A percentile compares a stretch with the other conserved stretches of the same genome.
These are phyloP conservation scores for Entelurus aequoreus DNA, from an alignment of 2,113 vertebrate genomes.

Conservation along the genomic window DNA sequence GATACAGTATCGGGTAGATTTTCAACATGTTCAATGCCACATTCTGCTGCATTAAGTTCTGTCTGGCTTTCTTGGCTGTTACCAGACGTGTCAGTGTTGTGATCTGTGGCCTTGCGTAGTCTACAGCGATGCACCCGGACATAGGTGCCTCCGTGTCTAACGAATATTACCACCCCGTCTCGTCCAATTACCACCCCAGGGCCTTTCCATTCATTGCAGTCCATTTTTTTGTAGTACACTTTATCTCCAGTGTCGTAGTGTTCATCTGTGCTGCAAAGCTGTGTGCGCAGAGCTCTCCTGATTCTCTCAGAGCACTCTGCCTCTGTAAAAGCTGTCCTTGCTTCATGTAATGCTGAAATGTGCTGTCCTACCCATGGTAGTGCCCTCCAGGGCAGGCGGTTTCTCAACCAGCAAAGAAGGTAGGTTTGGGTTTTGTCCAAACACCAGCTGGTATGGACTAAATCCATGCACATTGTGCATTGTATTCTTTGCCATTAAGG, in stretches of 20 bases:
- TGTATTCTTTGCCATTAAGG: no score
- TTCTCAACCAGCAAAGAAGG: slow-evolving; percentile 19
- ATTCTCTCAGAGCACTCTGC: no score
- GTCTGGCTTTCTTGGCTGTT: no score
- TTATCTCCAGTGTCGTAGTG: slow-evolving; percentile 26
- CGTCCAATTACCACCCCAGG: slow-evolving; percentile 29
- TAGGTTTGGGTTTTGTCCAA: slow-evolving; percentile 28
- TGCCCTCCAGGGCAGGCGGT: slow-evolving; percentile 6
- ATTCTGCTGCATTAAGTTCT: no score
- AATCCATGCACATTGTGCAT: slow-evolving; percentile 21
- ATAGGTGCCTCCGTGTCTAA: slow-evolving; percentile 15
- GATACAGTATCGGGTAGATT: no score
- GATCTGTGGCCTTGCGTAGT: no score
- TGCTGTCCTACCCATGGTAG: neutral
- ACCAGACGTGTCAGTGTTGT: no score
- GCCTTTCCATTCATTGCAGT: slow-evolving; percentile 25
- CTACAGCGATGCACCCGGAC: no score
- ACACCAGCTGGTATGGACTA: neutral
- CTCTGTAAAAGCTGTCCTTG: no score
- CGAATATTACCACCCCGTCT: slow-evolving; percentile 25
- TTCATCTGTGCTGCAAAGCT: slow-evolving; percentile 14
- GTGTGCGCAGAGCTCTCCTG: neutral
- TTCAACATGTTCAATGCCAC: no score
- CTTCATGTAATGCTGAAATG: no score
- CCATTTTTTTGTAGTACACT: slow-evolving; percentile 27